Conservation (phyloP, 2,888 invertebrate species). For the Drosophila kuntzei region DNA sequence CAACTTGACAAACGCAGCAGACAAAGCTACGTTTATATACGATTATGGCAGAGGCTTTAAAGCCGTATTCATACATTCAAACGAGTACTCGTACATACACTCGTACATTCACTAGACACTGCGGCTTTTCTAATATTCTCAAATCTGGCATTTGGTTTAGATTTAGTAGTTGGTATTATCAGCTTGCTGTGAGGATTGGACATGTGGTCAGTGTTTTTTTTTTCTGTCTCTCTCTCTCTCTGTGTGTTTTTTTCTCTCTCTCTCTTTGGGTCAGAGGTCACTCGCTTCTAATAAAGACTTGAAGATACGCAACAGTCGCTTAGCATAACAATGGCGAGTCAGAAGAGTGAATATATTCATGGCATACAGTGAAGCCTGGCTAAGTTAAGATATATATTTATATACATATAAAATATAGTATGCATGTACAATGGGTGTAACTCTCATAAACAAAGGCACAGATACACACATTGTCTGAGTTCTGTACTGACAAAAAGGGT, state of each 20-base stretch:
- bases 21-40: constrained; percentile 19
- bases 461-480: constrained; percentile 5
- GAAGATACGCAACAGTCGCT: constrained; percentile 48
- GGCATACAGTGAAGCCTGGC: constrained; percentile 20
- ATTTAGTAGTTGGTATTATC: constrained; percentile 39
- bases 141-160: constrained; percentile 43
- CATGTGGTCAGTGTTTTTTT: constrained; percentile 4
- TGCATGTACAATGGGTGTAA: not conserved
- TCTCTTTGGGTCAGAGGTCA: constrained; percentile 21
- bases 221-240: not conserved
- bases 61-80: constrained; percentile 17
- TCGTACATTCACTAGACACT: constrained; percentile 12
- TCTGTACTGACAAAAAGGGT: not conserved
- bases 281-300: constrained; percentile 56
- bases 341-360: constrained; percentile 30
- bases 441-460: not conserved
- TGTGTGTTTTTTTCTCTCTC: constrained; percentile 19
- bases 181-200: constrained; percentile 8
- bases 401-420: too few species aligned
- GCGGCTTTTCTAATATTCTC: constrained; percentile 32
- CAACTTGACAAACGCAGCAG: constrained; percentile 12
- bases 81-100: constrained; percentile 4
- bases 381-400: constrained; percentile 9
- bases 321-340: constrained; percentile 63
- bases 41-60: constrained; percentile 13